Evolutionary conservation across 2,113 vertebrate genomes (phyloP).

Genomic region (Hippoglossus stenolepis): DNA sequence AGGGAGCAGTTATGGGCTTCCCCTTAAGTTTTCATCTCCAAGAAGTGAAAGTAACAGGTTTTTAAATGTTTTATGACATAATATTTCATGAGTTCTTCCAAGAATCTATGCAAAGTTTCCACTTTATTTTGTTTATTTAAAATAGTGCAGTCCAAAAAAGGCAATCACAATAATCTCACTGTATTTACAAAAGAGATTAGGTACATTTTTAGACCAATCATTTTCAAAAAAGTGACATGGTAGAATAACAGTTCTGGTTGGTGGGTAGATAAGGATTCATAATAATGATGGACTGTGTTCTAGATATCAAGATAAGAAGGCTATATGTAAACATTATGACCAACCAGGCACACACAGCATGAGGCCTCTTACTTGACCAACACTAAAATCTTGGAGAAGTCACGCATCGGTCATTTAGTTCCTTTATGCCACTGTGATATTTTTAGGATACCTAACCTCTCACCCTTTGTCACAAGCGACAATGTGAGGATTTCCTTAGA

Average conservation of each 20-base stretch:
- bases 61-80: background rate
- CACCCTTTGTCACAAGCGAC: conserved; percentile 63
- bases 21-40: background rate
- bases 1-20: background rate
- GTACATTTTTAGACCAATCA: no score
- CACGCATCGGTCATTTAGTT: background rate
- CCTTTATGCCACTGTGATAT: conserved; percentile 35
- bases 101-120: background rate
- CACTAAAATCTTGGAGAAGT: conserved; percentile 2
- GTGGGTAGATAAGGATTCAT: no score
- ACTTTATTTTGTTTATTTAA: background rate
- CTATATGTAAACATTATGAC: background rate
- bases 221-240: no score
- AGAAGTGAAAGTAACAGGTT: background rate
- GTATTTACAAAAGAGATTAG: background rate
- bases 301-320: no score
- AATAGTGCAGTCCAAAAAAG: background rate
- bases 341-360: background rate
- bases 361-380: background rate
- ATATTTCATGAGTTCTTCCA: background rate
- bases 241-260: background rate
- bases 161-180: background rate
- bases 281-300: no score
- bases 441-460: conserved; percentile 54
- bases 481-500: conserved; percentile 78